phyloP scores from a whole-genome alignment of 23 tunicate genomes.

The Styela clava region DNA sequence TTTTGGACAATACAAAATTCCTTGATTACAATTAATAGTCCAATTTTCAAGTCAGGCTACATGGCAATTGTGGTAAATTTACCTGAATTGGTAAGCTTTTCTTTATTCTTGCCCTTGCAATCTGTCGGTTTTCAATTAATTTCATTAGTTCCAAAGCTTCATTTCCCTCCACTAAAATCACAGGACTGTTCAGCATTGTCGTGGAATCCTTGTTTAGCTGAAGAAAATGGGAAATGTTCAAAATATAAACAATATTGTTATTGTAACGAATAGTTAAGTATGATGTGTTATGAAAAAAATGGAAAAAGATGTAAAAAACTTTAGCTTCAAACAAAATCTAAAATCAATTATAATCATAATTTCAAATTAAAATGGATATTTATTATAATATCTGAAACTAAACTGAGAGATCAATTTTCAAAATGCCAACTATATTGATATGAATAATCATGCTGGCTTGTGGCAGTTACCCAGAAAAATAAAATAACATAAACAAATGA shows the following conservation, averaged over 20 bases:
- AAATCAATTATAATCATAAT: not conserved
- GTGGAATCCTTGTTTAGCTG: slow-evolving; percentile 39
- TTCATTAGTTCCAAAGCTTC: slow-evolving; percentile 38
- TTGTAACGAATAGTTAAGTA: not conserved
- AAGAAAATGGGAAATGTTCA: not conserved
- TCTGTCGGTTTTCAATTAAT: slow-evolving; percentile 23
- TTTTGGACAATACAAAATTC: too few species aligned
- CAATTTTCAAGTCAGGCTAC: too few species aligned
- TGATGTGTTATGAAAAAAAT: too few species aligned
- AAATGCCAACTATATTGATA: too few species aligned
- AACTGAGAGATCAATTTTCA: too few species aligned
- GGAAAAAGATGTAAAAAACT: not conserved
- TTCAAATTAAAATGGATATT: too few species aligned
- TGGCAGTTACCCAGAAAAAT: too few species aligned
- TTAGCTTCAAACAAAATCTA: not conserved
- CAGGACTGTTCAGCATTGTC: slow-evolving; percentile 38
- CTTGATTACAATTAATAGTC: too few species aligned
- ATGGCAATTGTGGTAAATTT: too few species aligned
- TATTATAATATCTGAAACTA: too few species aligned
- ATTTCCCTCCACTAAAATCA: slow-evolving; percentile 38
- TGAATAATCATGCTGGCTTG: too few species aligned
- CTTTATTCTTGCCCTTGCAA: slow-evolving; percentile 49
- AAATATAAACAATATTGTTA: not conserved
- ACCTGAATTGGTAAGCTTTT: slow-evolving; percentile 17
- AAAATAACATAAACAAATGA: too few species aligned